Percentiles rank a stretch among this genome's conserved stretches.
phyloP scores from a whole-genome alignment of 2,113 vertebrate genomes.

The Grammomys dolichurus region DNA sequence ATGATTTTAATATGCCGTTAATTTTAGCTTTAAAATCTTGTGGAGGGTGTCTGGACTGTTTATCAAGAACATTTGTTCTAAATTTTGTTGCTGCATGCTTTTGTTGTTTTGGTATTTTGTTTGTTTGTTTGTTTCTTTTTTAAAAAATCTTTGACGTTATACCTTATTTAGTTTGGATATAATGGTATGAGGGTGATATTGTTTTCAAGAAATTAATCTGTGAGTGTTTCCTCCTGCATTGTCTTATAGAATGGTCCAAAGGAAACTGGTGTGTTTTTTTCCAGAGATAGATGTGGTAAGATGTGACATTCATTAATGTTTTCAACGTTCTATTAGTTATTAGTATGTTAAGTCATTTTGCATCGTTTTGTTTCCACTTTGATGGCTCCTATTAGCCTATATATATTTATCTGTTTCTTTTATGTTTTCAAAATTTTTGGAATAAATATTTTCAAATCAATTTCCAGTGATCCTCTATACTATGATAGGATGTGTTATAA shows the following conservation, averaged over 20 bases:
- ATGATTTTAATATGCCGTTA: not conserved
- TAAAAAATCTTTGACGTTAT: not conserved
- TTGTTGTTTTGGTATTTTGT: no score
- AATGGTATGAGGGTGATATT: not conserved
- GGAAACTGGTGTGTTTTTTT: no score
- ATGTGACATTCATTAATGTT: not conserved
- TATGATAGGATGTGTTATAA: not conserved
- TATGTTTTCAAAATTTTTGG: not conserved
- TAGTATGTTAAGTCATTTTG: not conserved
- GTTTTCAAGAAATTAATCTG: not conserved
- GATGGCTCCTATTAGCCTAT: not conserved
- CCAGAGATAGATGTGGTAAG: not conserved
- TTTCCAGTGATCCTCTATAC: not conserved
- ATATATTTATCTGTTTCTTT: not conserved
- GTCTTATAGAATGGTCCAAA: not conserved
- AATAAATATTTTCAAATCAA: not conserved
- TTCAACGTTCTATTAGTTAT: not conserved
- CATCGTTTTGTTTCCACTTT: not conserved
- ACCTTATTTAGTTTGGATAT: not conserved
- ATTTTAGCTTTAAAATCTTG: not conserved
- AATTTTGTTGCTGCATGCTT: not conserved
- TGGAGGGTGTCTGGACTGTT: not conserved
- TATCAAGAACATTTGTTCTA: not conserved
- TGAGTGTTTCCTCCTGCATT: no score
- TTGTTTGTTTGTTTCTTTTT: not conserved